Percentiles rank a stretch among this genome's conserved stretches.
These are phyloP conservation scores for Aproaerema taeniolella DNA, from an alignment of 2,888 invertebrate genomes.

Conservation along the genomic window DNA sequence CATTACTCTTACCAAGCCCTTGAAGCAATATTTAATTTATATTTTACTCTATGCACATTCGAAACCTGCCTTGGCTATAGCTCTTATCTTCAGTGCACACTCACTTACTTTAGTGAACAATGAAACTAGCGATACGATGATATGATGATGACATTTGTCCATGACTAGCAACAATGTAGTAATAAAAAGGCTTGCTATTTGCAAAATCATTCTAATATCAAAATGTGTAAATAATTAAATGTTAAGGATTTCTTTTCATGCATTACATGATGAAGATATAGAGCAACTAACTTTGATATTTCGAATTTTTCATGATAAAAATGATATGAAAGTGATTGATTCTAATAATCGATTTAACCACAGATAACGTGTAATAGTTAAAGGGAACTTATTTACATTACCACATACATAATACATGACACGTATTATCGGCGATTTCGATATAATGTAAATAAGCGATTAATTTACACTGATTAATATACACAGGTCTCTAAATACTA, in stretches of 20 bases:
- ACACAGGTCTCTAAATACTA: conserved; percentile 26
- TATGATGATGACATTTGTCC: conserved; percentile 3
- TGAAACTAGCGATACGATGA: conserved; percentile 1
- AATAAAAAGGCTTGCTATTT: no score
- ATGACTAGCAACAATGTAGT: conserved; percentile 7
- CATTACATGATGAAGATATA: background rate
- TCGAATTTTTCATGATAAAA: conserved; percentile 23
- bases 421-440: no score
- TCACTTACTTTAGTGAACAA: no score
- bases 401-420: background rate
- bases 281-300: background rate
- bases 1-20: no score
- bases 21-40: no score
- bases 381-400: background rate
- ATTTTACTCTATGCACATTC: no score
- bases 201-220: conserved; percentile 4
- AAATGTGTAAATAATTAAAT: background rate
- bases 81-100: no score
- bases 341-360: background rate
- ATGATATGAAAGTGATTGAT: conserved; percentile 17
- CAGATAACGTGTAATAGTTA: background rate
- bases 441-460: background rate
- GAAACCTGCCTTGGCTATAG: no score
- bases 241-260: background rate
- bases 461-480: conserved; percentile 20